A percentile compares a stretch with the other conserved stretches of the same genome.
phyloP scores from a whole-genome alignment of 2,888 invertebrate species.

The Germaria angustata region DNA sequence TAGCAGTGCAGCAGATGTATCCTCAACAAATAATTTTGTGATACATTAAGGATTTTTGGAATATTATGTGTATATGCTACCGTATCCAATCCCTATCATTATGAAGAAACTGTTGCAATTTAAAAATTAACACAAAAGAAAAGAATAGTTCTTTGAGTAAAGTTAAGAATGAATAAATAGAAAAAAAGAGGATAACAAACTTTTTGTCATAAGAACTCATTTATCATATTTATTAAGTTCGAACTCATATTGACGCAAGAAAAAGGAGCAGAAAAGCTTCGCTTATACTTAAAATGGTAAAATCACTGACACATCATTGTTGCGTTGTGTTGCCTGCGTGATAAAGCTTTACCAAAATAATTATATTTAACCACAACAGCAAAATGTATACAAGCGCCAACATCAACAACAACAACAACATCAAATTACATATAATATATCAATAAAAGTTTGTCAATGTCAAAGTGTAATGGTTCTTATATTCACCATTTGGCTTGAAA shows the following conservation, averaged over 20 bases:
- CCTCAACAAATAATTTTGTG: no score
- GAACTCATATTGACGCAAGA: conserved; percentile 35
- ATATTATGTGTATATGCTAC: no score
- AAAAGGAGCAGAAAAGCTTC: conserved; percentile 14
- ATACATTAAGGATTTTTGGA: no score
- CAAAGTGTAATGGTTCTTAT: conserved; percentile 37
- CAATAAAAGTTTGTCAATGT: conserved; percentile 46
- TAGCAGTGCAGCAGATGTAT: no score
- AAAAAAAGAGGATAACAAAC: not conserved
- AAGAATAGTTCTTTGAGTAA: no score
- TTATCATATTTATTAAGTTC: conserved; percentile 68
- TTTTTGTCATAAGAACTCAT: conserved; percentile 61
- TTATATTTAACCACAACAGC: conserved; percentile 14
- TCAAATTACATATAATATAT: not conserved
- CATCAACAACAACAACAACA: conserved; percentile 30
- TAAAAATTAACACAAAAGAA: no score
- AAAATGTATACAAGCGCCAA: not conserved
- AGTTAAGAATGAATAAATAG: not conserved
- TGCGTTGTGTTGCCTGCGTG: conserved; percentile 59
- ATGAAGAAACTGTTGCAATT: no score
- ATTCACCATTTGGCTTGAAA: not conserved
- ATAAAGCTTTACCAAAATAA: conserved; percentile 64
- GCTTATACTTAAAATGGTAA: conserved; percentile 49
- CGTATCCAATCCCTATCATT: no score
- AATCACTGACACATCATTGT: conserved; percentile 57